Percentiles rank a stretch among this genome's conserved stretches.
These are phyloP conservation scores for Collichthys lucidus DNA, from an alignment of 2,113 vertebrate species.

Conservation along the genomic window DNA sequence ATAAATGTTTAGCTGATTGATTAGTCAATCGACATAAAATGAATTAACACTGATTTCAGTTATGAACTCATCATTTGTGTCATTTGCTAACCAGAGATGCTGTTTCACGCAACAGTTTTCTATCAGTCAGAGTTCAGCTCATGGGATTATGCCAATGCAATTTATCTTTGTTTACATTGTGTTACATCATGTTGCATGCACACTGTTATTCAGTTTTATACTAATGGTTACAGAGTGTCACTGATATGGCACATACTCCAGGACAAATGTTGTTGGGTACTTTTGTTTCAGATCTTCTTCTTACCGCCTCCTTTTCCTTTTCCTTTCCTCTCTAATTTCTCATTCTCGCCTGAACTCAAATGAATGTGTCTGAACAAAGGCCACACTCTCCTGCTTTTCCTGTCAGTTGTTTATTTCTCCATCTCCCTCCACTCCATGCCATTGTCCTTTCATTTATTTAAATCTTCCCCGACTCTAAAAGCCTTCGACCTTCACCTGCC, in stretches of 20 bases:
- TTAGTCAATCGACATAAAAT: neutral
- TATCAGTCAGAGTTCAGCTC: too few species aligned
- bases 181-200: neutral
- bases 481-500: conserved; percentile 37
- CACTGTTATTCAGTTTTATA: neutral
- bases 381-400: neutral
- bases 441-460: conserved; percentile 60
- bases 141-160: too few species aligned
- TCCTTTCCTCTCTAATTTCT: neutral
- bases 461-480: conserved; percentile 39
- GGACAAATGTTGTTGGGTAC: neutral
- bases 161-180: neutral
- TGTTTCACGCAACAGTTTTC: neutral
- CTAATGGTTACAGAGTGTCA: neutral
- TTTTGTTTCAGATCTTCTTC: neutral
- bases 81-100: neutral
- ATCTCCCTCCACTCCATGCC: conserved; percentile 3
- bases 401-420: neutral
- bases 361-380: neutral
- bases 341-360: neutral
- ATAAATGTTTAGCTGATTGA: neutral
- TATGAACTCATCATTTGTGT: neutral
- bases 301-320: neutral
- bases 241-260: neutral
- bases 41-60: neutral